phyloP scores from a whole-genome alignment of 2,113 vertebrate species.

The Myrmecophaga tridactyla region DNA sequence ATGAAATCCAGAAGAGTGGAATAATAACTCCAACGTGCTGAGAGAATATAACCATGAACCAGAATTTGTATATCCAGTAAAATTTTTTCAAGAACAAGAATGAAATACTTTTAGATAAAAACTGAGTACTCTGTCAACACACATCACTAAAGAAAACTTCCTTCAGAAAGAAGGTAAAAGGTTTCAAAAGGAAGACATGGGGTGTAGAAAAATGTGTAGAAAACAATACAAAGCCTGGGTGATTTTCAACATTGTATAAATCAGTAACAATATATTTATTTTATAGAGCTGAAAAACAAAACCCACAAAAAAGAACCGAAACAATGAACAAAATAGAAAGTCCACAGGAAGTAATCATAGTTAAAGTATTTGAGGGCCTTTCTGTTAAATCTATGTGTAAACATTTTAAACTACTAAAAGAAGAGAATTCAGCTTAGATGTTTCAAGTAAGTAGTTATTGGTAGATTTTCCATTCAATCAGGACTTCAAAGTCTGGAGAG shows the following conservation, averaged over 20 bases:
- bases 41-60: background rate
- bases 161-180: background rate
- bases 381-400: background rate
- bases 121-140: background rate
- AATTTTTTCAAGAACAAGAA: conserved; percentile 24
- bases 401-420: conserved; percentile 4
- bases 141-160: background rate
- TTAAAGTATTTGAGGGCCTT: background rate
- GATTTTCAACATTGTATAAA: background rate
- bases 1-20: background rate
- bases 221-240: background rate
- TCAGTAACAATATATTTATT: background rate
- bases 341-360: background rate
- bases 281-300: background rate
- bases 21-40: background rate
- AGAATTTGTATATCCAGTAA: background rate
- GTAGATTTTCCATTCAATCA: background rate
- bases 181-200: background rate
- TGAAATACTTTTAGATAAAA: background rate
- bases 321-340: background rate
- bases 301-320: conserved; percentile 6
- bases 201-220: background rate
- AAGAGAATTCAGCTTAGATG: background rate
- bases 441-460: background rate
- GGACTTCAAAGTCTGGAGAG: background rate